Base-by-base conservation (phyloP, 1,140 invertebrate genomes). In the Callitettix versicolor region DNA sequence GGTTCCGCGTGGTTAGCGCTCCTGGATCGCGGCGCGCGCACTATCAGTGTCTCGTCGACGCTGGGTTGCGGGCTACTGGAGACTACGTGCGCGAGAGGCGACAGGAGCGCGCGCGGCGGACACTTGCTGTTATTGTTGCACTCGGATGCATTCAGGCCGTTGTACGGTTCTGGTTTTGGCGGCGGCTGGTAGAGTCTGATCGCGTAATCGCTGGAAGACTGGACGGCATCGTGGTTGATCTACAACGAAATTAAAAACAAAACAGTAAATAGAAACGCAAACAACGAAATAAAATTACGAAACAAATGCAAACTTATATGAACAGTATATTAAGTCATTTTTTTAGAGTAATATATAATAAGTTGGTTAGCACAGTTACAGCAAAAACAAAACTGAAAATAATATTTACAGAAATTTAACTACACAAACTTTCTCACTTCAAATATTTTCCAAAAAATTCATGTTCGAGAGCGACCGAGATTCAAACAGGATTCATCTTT, bases 31-130 rank as follows among this genome's bases (percentile, higher is more conserved):
- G 33, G 11, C 36, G 38, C 80, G 80, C 56, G 80, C 81, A 24
- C 78, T 75, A 40, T 75, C 75, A 61, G 24, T 22, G 43, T 21
- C 5, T 36, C 17, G 79, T 79, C 42, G 73, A 72, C 38, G 79
- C 70, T 62, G 78, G 81, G 70, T 83, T 83, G 62, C 80, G 81
- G 56, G 80, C 72, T 59, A 81, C 71, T 64, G 83, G 26, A 30
- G 26, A 4, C 9, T 30, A 30, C 26, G 9, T 4, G 3, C 26
- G 26, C 9, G 26, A 83, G 38, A 77, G 73, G 38, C 81, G 68
- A 61, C 81, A 76, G 34, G 83, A 66, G 33, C 66, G 66, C 76
- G 68, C 67, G 73, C 38, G 66, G 68, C 6, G 38, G 43, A 26
- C 41, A 48, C 33, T 34, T 30, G 26, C 3, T 30, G 26, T 30